A percentile compares a stretch with the other conserved stretches of the same genome.
These are phyloP conservation scores for Sebastes nivosus DNA, from an alignment of 2,797 vertebrate species.

Conservation along the genomic window DNA sequence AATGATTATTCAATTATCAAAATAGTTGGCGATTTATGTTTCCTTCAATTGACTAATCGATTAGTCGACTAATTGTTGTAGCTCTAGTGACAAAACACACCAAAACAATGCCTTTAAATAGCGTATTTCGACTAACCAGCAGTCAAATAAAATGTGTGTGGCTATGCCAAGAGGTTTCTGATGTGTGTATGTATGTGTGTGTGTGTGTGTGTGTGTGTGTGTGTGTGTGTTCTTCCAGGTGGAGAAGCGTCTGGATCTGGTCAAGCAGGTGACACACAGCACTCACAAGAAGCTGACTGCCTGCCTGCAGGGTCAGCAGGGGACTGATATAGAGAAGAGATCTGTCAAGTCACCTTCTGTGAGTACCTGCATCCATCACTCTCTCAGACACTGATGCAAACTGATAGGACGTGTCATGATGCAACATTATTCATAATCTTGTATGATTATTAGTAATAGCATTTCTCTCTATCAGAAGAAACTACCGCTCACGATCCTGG, in stretches of 20 bases:
- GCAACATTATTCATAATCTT: not conserved
- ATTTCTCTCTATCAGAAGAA: slow-evolving; percentile 87
- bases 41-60: no score
- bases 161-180: not conserved
- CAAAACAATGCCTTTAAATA: not conserved
- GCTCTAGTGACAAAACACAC: not conserved
- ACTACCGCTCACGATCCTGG: slow-evolving; percentile 92
- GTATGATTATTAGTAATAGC: not conserved
- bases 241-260: slow-evolving; percentile 96
- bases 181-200: not conserved
- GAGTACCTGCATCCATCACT: slow-evolving; percentile 27
- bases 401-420: not conserved
- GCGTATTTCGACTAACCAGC: not conserved
- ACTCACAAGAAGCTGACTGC: slow-evolving; percentile 97
- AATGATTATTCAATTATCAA: no score
- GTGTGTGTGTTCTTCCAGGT: slow-evolving; percentile 79
- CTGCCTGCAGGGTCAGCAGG: slow-evolving; percentile 97
- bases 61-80: not conserved
- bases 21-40: no score
- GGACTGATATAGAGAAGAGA: slow-evolving; percentile 92
- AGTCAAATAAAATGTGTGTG: not conserved
- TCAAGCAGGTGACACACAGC: slow-evolving; percentile 97
- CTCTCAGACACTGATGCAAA: not conserved
- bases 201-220: not conserved
- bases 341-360: slow-evolving; percentile 88